A percentile compares a stretch with the other conserved stretches of the same genome.
Conservation (phyloP, 2,797 vertebrate genomes). For the Emys orbicularis region DNA sequence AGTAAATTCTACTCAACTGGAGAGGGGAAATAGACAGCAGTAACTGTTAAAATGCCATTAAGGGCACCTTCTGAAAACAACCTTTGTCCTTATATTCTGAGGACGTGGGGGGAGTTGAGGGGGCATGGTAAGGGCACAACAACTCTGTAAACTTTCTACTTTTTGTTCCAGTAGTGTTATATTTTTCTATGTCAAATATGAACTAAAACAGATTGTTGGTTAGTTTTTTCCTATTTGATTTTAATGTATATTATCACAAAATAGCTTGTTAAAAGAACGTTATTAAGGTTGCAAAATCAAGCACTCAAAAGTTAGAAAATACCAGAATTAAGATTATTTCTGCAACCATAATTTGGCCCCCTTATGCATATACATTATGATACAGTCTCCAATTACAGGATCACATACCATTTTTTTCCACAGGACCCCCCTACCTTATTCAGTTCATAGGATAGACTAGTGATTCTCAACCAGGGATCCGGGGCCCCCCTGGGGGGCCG, state of each 20-base stretch:
- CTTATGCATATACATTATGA: not conserved
- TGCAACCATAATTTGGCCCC: not conserved
- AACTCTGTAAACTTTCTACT: not conserved
- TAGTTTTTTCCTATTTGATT: not conserved
- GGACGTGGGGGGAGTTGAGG: not conserved
- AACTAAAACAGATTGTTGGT: not conserved
- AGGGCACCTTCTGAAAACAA: conserved; percentile 1
- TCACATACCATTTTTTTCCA: not conserved
- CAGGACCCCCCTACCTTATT: not conserved
- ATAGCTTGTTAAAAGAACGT: not conserved
- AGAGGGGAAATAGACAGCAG: not conserved
- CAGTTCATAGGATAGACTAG: not conserved
- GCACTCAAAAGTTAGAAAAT: not conserved
- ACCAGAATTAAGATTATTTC: not conserved
- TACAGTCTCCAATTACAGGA: not conserved
- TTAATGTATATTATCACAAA: not conserved
- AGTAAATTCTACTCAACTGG: not conserved
- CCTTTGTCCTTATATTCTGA: not conserved
- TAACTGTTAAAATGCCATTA: not conserved
- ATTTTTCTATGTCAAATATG: not conserved
- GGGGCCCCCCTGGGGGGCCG: too few relatives aligned
- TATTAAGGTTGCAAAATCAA: not conserved
- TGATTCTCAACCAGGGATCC: not conserved
- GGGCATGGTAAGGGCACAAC: not conserved
- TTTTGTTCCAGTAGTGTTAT: not conserved